Conservation (phyloP, 2,113 vertebrate species). For the Lasiurus borealis region DNA sequence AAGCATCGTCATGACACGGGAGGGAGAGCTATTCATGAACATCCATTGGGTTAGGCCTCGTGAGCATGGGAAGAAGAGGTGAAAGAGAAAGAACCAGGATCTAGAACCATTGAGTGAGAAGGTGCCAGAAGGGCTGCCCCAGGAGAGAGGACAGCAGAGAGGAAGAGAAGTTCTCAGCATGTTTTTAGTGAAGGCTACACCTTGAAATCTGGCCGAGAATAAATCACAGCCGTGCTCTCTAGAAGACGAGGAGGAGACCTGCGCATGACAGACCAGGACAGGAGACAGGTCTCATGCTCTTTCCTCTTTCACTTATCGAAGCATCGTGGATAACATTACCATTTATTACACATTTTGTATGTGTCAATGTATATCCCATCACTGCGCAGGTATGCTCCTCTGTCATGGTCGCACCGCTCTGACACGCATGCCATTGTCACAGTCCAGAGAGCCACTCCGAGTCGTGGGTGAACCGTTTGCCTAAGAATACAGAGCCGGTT, state of each 20-base stretch:
- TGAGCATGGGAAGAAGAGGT: not conserved
- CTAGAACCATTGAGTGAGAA: accelerated
- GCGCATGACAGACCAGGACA: not conserved
- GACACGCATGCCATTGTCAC: not conserved
- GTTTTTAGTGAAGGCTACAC: not conserved
- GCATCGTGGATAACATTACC: not conserved
- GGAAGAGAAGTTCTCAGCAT: not conserved
- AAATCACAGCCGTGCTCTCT: not conserved
- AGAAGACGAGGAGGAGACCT: not conserved
- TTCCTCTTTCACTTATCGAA: not conserved
- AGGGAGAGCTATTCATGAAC: not conserved
- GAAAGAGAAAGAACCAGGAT: not conserved
- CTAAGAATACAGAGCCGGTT: not conserved
- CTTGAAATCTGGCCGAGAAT: not conserved
- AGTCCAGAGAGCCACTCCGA: not conserved
- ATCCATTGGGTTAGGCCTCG: not conserved
- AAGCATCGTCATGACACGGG: not conserved
- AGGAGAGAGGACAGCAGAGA: accelerated
- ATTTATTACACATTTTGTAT: not conserved
- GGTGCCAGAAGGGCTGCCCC: not conserved
- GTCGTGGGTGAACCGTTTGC: not conserved
- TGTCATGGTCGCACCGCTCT: not conserved
- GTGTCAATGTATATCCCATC: not conserved
- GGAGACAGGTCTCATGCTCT: accelerated
- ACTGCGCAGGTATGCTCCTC: not conserved